These are phyloP conservation scores for Aphis craccivora DNA, from an alignment of 1,140 invertebrate genomes.

Conservation along the genomic window DNA sequence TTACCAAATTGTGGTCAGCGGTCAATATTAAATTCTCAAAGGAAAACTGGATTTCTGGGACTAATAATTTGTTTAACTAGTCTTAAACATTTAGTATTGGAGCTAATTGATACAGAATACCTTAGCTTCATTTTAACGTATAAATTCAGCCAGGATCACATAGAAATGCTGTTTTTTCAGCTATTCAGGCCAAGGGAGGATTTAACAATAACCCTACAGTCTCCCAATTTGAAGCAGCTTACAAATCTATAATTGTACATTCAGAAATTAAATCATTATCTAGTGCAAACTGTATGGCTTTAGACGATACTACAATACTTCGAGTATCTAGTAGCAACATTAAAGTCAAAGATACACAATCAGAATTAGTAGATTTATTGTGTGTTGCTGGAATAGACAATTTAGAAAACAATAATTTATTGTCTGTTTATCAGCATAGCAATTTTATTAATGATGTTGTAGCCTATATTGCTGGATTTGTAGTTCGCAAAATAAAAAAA, in stretches of 20 bases:
- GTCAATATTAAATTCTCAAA: background rate
- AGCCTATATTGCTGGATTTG: conserved; percentile 2
- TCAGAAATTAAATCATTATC: background rate
- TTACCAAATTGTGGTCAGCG: background rate
- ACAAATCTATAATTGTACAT: background rate
- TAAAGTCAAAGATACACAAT: background rate
- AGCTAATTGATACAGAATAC: background rate
- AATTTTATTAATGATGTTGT: conserved; percentile 30
- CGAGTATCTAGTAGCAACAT: background rate
- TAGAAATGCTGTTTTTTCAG: background rate
- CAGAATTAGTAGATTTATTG: conserved; percentile 26
- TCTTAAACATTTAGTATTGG: background rate
- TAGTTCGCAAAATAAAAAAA: conserved; percentile 1
- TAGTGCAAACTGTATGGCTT: conserved; percentile 7
- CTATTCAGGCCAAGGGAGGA: background rate
- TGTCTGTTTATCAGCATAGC: conserved; percentile 10
- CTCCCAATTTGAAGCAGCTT: background rate
- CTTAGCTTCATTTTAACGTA: background rate
- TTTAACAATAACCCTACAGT: background rate
- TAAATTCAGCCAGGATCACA: background rate
- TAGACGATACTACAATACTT: background rate
- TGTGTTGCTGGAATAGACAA: background rate
- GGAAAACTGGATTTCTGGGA: background rate
- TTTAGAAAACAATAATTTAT: background rate
- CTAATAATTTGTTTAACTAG: background rate